Conservation (phyloP, 1,140 invertebrate genomes). For the Pseudobourletiella spinata region DNA sequence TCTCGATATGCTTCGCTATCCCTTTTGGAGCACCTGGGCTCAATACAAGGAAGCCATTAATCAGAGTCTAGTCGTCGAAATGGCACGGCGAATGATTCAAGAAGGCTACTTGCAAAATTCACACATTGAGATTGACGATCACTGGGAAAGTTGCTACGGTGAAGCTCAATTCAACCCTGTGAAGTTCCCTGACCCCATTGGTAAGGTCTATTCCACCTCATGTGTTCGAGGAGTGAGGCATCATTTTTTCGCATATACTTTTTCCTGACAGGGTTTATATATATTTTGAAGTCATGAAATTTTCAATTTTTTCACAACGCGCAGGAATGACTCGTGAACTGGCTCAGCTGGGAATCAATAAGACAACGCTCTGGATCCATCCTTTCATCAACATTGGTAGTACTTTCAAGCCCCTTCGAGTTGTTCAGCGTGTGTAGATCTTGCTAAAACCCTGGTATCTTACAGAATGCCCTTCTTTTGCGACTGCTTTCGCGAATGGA, state of each 20-base stretch:
- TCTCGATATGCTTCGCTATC: constrained; percentile 58
- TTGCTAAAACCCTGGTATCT: not conserved
- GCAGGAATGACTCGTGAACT: constrained; percentile 44
- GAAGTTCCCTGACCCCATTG: constrained; percentile 44
- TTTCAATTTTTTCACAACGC: not conserved
- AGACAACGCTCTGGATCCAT: constrained; percentile 77
- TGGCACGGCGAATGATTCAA: constrained; percentile 58
- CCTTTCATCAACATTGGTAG: constrained; percentile 64
- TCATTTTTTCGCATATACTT: too few relatives aligned
- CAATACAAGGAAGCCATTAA: constrained; percentile 61
- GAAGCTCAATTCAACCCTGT: constrained; percentile 32
- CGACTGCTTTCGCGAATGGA: constrained; percentile 22
- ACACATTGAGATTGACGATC: constrained; percentile 47
- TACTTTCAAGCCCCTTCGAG: not conserved
- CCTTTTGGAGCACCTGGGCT: constrained; percentile 89
- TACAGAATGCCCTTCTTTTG: constrained; percentile 46
- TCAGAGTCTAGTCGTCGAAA: constrained; percentile 49
- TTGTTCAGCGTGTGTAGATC: not conserved
- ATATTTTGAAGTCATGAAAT: not conserved
- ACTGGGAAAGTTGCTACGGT: constrained; percentile 48
- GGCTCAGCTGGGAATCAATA: constrained; percentile 54
- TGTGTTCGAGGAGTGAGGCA: not conserved
- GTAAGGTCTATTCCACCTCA: constrained; percentile 4
- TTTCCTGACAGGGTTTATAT: not conserved
- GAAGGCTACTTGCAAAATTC: constrained; percentile 52